Conservation (phyloP, 2,888 invertebrate species). For the Lasioglossum pauxillum region DNA sequence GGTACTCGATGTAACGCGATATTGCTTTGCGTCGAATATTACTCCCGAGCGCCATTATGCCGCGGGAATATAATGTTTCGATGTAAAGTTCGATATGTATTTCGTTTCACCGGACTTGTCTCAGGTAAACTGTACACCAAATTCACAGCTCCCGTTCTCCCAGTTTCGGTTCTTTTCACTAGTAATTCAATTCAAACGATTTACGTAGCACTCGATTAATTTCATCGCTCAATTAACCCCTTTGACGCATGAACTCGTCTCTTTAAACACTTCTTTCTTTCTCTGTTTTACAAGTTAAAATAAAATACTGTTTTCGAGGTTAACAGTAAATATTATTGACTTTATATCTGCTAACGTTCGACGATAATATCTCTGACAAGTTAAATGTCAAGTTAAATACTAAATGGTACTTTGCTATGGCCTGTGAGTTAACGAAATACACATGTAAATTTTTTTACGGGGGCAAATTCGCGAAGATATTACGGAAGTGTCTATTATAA, state of each 20-base stretch:
- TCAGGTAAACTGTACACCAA: conserved; percentile 16
- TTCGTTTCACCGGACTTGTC: conserved; percentile 33
- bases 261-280: not conserved
- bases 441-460: not conserved
- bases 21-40: conserved; percentile 74
- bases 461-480: not conserved
- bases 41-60: conserved; percentile 61
- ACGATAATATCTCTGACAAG: not conserved
- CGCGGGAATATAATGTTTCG: conserved; percentile 53
- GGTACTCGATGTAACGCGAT: conserved; percentile 74
- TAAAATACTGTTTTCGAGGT: not conserved
- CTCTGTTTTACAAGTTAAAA: not conserved
- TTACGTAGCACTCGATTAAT: not conserved
- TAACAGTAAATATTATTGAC: not conserved
- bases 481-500: not conserved
- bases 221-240: not conserved
- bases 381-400: not conserved
- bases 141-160: not conserved
- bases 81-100: conserved; percentile 48
- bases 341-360: not conserved
- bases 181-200: not conserved
- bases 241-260: not conserved
- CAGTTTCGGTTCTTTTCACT: not conserved
- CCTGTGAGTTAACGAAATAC: not conserved
- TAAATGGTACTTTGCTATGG: not conserved